Percentiles rank a stretch among this genome's conserved stretches.
phyloP scores from a whole-genome alignment of 2,888 invertebrate species.

The Harpagoxenus sublaevis region DNA sequence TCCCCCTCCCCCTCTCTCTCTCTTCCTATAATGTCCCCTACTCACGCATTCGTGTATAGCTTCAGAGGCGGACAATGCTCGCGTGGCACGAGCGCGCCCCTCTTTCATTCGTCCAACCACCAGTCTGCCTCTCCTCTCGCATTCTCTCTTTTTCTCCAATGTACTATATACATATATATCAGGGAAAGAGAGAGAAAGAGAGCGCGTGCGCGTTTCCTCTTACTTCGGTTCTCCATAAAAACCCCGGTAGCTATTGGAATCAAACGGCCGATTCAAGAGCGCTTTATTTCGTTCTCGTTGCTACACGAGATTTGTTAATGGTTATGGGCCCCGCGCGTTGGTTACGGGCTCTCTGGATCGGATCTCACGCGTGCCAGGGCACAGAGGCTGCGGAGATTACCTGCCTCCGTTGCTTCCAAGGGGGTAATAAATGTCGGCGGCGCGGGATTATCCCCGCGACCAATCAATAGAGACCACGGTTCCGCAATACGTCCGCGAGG shows the following conservation, averaged over 20 bases:
- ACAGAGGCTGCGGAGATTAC: conserved; percentile 73
- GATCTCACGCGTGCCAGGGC: conserved; percentile 65
- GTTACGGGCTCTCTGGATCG: conserved; percentile 40
- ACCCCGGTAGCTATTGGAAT: conserved; percentile 75
- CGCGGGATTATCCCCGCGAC: conserved; percentile 75
- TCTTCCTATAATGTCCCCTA: neutral
- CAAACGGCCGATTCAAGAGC: conserved; percentile 78
- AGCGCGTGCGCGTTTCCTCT: conserved; percentile 43
- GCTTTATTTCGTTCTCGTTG: conserved; percentile 78
- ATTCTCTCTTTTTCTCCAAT: conserved; percentile 4
- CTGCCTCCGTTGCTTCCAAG: conserved; percentile 73
- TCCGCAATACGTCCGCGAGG: conserved; percentile 63
- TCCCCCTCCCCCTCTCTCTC: conserved; percentile 33
- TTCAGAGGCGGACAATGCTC: conserved; percentile 60
- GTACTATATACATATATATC: neutral
- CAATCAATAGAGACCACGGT: conserved; percentile 70
- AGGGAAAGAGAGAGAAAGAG: neutral
- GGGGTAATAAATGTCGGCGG: conserved; percentile 79
- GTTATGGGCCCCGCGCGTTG: conserved; percentile 69
- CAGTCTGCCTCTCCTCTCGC: neutral
- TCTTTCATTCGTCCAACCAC: conserved; percentile 55
- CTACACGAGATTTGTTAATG: conserved; percentile 80
- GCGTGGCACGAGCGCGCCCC: conserved; percentile 63
- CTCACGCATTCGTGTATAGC: conserved; percentile 53
- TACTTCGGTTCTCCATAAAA: conserved; percentile 58